These are phyloP conservation scores for Chromoteleia sp. DNA, from an alignment of 2,888 invertebrate genomes.

Conservation along the genomic window DNA sequence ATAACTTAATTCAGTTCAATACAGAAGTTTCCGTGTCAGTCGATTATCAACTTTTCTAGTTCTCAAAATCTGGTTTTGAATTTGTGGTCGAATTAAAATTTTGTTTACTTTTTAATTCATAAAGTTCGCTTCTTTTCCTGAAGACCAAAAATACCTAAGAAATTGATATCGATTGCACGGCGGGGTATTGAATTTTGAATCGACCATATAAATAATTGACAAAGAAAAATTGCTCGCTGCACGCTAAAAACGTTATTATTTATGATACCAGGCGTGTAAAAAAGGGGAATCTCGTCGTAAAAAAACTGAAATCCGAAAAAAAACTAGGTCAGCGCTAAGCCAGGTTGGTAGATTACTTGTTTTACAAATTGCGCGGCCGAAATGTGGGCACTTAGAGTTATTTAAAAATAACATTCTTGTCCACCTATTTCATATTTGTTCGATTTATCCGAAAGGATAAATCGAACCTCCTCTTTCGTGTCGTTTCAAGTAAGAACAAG, in stretches of 20 bases:
- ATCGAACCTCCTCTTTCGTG: no score
- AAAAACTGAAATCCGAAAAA: conserved; percentile 6
- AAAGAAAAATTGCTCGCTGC: not conserved
- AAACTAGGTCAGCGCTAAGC: conserved; percentile 6
- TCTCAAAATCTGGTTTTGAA: no score
- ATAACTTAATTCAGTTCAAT: no score
- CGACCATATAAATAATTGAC: not conserved
- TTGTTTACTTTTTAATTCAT: no score
- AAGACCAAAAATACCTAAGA: not conserved
- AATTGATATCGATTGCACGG: conserved; percentile 1
- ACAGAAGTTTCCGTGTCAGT: no score
- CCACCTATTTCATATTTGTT: conserved; percentile 6
- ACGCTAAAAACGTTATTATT: not conserved
- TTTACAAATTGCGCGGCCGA: conserved; percentile 5
- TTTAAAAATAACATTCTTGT: conserved; percentile 8
- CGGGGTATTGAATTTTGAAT: not conserved
- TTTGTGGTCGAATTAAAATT: no score
- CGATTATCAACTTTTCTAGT: no score
- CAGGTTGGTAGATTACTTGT: conserved; percentile 5
- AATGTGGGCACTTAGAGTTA: conserved; percentile 7
- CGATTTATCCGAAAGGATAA: conserved; percentile 4
- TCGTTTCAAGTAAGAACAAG: no score
- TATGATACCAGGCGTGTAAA: not conserved
- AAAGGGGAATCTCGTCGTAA: conserved; percentile 1
- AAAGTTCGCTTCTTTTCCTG: no score